A percentile compares a stretch with the other conserved stretches of the same genome.
Evolutionary conservation across 2,888 invertebrate genomes (phyloP).

Genomic region (Drosophila prostipennis): DNA sequence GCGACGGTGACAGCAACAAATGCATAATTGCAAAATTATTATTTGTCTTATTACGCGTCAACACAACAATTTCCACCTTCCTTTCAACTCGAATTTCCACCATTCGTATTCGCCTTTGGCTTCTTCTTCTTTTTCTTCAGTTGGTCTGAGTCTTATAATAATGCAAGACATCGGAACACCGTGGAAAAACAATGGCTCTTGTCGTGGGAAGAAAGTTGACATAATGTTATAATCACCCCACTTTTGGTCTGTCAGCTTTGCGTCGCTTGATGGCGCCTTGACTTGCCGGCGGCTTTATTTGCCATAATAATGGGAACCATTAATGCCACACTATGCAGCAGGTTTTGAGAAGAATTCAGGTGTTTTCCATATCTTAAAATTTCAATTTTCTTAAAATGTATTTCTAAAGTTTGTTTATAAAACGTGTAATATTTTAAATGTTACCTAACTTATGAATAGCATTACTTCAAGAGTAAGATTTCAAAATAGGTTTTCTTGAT

Average conservation of each 20-base stretch:
- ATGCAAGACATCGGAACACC: conserved; percentile 40
- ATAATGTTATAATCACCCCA: conserved; percentile 75
- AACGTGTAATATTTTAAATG: neutral
- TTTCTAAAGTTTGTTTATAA: neutral
- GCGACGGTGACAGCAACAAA: conserved; percentile 38
- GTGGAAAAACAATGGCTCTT: conserved; percentile 45
- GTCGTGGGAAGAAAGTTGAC: conserved; percentile 79
- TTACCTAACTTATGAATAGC: too few species aligned
- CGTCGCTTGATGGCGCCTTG: conserved; percentile 62
- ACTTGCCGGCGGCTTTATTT: conserved; percentile 52
- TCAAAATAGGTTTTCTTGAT: neutral
- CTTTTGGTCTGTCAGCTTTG: conserved; percentile 54
- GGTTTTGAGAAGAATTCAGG: neutral
- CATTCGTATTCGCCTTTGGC: conserved; percentile 10
- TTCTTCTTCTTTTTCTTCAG: conserved; percentile 23
- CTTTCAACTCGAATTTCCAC: conserved; percentile 21
- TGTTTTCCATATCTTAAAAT: neutral
- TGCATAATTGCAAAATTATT: conserved; percentile 73
- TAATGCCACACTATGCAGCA: conserved; percentile 54
- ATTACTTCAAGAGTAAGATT: too few species aligned
- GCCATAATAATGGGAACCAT: conserved; percentile 70
- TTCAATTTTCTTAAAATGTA: neutral
- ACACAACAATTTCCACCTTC: conserved; percentile 33
- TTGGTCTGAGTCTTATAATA: conserved; percentile 7
- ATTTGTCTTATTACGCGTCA: conserved; percentile 61